Percentiles rank a stretch among this genome's conserved stretches.
Evolutionary conservation across 2,888 invertebrate species (phyloP).

Genomic region (Mesochorus sp.): DNA sequence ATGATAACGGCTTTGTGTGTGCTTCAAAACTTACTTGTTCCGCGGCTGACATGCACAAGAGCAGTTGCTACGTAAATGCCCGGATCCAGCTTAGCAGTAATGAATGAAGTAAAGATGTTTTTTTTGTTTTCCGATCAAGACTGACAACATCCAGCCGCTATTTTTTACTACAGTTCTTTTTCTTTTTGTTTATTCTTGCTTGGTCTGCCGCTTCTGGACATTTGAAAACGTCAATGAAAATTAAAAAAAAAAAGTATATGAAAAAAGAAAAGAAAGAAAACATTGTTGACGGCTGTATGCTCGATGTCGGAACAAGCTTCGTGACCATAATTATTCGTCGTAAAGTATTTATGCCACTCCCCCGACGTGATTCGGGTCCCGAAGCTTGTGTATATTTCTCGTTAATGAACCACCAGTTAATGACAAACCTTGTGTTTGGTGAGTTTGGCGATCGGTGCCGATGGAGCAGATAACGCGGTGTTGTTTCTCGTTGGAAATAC

Average conservation of each 20-base stretch:
- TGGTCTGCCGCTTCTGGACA: slow-evolving; percentile 69
- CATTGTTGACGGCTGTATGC: slow-evolving; percentile 39
- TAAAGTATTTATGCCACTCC: not conserved
- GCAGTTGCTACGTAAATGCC: slow-evolving; percentile 80
- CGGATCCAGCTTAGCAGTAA: slow-evolving; percentile 78
- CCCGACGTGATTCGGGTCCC: not conserved
- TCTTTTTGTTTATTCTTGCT: slow-evolving; percentile 47
- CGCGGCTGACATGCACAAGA: slow-evolving; percentile 78
- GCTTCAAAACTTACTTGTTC: slow-evolving; percentile 79
- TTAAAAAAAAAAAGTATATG: slow-evolving; percentile 11
- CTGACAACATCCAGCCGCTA: slow-evolving; percentile 70
- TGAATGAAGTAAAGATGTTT: slow-evolving; percentile 70
- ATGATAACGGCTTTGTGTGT: too few relatives aligned
- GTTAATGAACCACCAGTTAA: slow-evolving; percentile 67
- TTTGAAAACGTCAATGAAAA: slow-evolving; percentile 5
- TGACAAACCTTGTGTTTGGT: slow-evolving; percentile 77
- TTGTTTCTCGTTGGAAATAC: slow-evolving; percentile 79
- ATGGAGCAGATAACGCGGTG: slow-evolving; percentile 42
- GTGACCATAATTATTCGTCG: slow-evolving; percentile 2
- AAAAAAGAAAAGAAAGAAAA: slow-evolving; percentile 2
- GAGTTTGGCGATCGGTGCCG: slow-evolving; percentile 43
- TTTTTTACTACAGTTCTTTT: slow-evolving; percentile 25
- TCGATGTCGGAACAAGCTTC: slow-evolving; percentile 50
- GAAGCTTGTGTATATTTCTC: slow-evolving; percentile 9
- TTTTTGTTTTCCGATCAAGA: slow-evolving; percentile 73